Percentiles rank a stretch among this genome's conserved stretches.
These are phyloP conservation scores for Sinocyclocheilus anshuiensis DNA, from an alignment of 2,113 vertebrate genomes.

Conservation along the genomic window DNA sequence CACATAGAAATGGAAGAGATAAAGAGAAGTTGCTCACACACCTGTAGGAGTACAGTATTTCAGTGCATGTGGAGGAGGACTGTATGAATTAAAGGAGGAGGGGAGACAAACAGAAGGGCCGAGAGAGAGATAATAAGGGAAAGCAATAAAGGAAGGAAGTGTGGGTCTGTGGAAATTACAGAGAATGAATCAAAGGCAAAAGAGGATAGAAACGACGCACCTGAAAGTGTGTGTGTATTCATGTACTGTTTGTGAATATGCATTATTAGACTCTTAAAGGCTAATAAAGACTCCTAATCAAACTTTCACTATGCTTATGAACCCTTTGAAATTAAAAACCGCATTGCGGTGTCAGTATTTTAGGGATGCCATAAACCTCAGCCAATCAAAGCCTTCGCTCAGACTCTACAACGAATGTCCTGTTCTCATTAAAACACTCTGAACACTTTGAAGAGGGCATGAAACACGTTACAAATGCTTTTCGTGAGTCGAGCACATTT, in stretches of 20 bases:
- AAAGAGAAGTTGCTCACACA: constrained; percentile 17
- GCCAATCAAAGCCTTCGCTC: constrained; percentile 38
- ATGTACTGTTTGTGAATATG: neutral
- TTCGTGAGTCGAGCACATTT: neutral
- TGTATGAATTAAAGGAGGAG: neutral
- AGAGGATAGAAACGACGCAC: neutral
- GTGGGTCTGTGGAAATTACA: constrained; percentile 7
- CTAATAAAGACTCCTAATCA: constrained; percentile 40
- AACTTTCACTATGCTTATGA: constrained; percentile 8
- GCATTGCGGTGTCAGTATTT: constrained; percentile 38
- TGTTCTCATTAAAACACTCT: constrained; percentile 31
- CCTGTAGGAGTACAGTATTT: constrained; percentile 25
- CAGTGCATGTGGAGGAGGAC: neutral
- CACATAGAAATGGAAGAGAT: constrained; percentile 10
- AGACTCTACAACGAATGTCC: constrained; percentile 38
- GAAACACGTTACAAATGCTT: neutral
- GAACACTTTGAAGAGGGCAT: neutral
- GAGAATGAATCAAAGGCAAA: neutral
- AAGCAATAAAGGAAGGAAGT: neutral
- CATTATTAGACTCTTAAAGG: constrained; percentile 42
- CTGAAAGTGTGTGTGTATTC: neutral
- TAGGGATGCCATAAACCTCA: constrained; percentile 40
- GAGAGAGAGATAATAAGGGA: neutral
- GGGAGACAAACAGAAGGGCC: neutral
- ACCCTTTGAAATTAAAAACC: constrained; percentile 21